Evolutionary conservation across 2,888 invertebrate genomes (phyloP).

Genomic region (Apocheima hispidaria): DNA sequence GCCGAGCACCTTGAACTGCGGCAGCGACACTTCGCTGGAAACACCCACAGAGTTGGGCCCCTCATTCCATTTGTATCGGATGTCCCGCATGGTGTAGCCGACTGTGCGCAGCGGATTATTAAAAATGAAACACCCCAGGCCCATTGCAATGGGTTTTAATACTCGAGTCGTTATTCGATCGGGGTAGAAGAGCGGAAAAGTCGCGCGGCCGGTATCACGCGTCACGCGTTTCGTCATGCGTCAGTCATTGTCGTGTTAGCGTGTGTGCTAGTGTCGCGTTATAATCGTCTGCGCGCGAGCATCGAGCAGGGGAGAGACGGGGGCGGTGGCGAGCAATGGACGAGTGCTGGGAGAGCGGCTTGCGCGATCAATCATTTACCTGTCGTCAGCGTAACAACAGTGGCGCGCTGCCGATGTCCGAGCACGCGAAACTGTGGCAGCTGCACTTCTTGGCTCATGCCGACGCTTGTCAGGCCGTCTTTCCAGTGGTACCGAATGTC

Average conservation of each 20-base stretch:
- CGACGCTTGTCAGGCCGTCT: slow-evolving; percentile 96
- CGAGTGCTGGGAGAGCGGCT: slow-evolving; percentile 75
- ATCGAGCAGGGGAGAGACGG: slow-evolving; percentile 82
- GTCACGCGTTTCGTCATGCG: slow-evolving; percentile 79
- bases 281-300: slow-evolving; percentile 79
- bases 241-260: slow-evolving; percentile 77
- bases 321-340: slow-evolving; percentile 79
- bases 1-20: slow-evolving; percentile 99
- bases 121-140: slow-evolving; percentile 84
- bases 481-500: slow-evolving; percentile 99
- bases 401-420: slow-evolving; percentile 97
- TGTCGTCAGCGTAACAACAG: slow-evolving; percentile 97
- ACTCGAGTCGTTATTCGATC: slow-evolving; percentile 79
- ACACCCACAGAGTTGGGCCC: slow-evolving; percentile 98
- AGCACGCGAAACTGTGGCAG: slow-evolving; percentile 98
- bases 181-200: slow-evolving; percentile 74
- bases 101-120: slow-evolving; percentile 89
- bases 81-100: slow-evolving; percentile 99
- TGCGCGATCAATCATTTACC: slow-evolving; percentile 89
- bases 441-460: slow-evolving; percentile 97
- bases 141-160: slow-evolving; percentile 85
- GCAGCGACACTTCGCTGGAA: slow-evolving; percentile 97
- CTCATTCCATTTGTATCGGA: slow-evolving; percentile 98
- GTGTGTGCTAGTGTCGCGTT: slow-evolving; percentile 81
- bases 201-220: slow-evolving; percentile 75